Conservation (phyloP, 2,113 vertebrate species). For the Taurulus bubalis region DNA sequence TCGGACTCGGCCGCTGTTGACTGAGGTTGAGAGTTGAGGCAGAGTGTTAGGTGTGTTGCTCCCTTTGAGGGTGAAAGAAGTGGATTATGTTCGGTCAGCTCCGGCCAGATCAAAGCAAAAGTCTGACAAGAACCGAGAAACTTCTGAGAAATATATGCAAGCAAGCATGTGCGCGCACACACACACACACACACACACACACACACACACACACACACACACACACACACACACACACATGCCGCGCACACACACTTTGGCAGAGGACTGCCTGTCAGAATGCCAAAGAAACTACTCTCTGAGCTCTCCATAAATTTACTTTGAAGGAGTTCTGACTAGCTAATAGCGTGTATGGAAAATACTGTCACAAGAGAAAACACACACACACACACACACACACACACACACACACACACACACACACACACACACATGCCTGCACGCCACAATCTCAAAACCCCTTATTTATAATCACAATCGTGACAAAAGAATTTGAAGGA, state of each 20-base stretch:
- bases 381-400: conserved; percentile 30
- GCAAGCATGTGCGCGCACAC: not conserved
- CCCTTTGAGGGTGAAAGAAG: conserved; percentile 65
- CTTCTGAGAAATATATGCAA: conserved; percentile 61
- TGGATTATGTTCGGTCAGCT: conserved; percentile 71
- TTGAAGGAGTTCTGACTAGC: conserved; percentile 67
- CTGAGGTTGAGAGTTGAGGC: conserved; percentile 58
- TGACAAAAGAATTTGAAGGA: conserved; percentile 67
- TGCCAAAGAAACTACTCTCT: conserved; percentile 67
- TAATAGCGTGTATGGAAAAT: conserved; percentile 62
- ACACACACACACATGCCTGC: conserved; percentile 12
- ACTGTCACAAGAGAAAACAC: conserved; percentile 49
- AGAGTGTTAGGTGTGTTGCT: conserved; percentile 51
- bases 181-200: conserved; percentile 7
- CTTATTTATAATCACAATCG: conserved; percentile 49
- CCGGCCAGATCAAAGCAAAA: conserved; percentile 73
- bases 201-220: conserved; percentile 5
- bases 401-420: conserved; percentile 39
- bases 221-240: conserved; percentile 6
- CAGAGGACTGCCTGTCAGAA: conserved; percentile 56
- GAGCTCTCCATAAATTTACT: conserved; percentile 73
- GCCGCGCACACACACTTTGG: conserved; percentile 42
- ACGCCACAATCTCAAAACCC: conserved; percentile 36
- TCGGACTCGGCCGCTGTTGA: conserved; percentile 26
- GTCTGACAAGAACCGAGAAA: conserved; percentile 70